Evolutionary conservation across 2,113 vertebrate species (phyloP), one percentile per base, ranked within the genome.

Genomic region (Nanger granti): DNA sequence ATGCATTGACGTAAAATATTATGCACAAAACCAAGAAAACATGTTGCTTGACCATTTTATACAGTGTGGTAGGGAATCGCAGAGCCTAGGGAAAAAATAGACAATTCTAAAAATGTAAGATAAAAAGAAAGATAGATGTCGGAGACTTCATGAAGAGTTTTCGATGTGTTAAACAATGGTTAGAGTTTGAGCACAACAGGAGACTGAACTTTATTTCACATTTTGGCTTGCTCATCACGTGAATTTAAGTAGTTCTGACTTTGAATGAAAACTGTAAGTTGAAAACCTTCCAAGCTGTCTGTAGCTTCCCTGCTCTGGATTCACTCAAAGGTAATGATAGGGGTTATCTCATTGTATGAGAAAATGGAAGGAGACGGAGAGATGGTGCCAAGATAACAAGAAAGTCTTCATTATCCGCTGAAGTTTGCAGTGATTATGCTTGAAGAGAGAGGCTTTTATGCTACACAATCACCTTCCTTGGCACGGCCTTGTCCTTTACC

Each of bases 401-500:
- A 95, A 64, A 66, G 22, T 64, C 52, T 80, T 97, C 93, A 94
- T 95, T 97, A 92, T 95, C 94, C 57, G 44, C 73, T 73, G 79
- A 97, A 69, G 54, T 96, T 95, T 87, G 28, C 62, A 95, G 85
- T 96, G 92, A 98, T 97, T 97, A 96, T 64, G 47, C 91, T 93
- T 96, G 91, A 90, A 98, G 89, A 97, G 3, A 93, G n/a, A 83
- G 87, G 60, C 54, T 93, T 66, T 92, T 93, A 8, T 82, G 59
- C 6, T 4, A 24, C 49, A 3, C 0, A 41, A 22, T 96, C 94
- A 54, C 73, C 9, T 86, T 93, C 86, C 44, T 87, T 95, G 49
- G 44, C 76, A 73, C 22, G 89, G 7, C 28, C 12, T 6, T 69
- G 41, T 60, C 44, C 80, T 44, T 96, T 98, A 60, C 76, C 89